Percentiles rank a stretch among this genome's conserved stretches.
Evolutionary conservation across 1,140 invertebrate species (phyloP).

Genomic region (Drosophila saltans): DNA sequence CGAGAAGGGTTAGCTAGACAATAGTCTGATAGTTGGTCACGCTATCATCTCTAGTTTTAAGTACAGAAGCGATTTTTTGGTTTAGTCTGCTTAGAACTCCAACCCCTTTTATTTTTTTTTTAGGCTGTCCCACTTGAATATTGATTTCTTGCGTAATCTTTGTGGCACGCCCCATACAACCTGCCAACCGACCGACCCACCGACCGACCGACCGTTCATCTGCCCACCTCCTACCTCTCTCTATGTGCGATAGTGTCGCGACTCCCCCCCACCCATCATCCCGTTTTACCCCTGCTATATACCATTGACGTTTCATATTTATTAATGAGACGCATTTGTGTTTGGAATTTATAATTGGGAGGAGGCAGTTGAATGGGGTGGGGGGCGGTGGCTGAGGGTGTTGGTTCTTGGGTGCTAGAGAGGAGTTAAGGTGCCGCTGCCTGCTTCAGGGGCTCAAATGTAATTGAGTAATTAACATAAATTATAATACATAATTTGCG

Average conservation of each 20-base stretch:
- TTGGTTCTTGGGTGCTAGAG: too few relatives aligned
- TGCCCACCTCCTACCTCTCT: background rate
- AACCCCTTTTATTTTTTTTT: slow-evolving; percentile 49
- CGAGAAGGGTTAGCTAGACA: background rate
- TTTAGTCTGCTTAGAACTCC: slow-evolving; percentile 9
- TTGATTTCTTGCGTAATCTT: slow-evolving; percentile 81
- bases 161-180: slow-evolving; percentile 60
- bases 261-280: background rate
- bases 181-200: background rate
- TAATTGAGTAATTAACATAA: slow-evolving; percentile 83
- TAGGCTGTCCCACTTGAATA: slow-evolving; percentile 62
- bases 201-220: background rate
- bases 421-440: slow-evolving; percentile 14
- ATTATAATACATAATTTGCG: slow-evolving; percentile 82
- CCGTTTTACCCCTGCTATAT: background rate
- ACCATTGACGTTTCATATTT: slow-evolving; percentile 82
- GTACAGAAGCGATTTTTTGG: slow-evolving; percentile 34
- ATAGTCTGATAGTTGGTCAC: background rate
- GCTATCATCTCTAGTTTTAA: slow-evolving; percentile 23
- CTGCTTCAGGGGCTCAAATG: slow-evolving; percentile 65
- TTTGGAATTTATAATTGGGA: slow-evolving; percentile 82
- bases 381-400: too few relatives aligned
- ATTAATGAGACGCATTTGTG: slow-evolving; percentile 82
- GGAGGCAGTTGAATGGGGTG: slow-evolving; percentile 23
- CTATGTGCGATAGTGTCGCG: slow-evolving; percentile 59